Percentiles rank a stretch among this genome's conserved stretches.
phyloP scores from a whole-genome alignment of 2,113 vertebrate genomes.

The Eleginops maclovinus region DNA sequence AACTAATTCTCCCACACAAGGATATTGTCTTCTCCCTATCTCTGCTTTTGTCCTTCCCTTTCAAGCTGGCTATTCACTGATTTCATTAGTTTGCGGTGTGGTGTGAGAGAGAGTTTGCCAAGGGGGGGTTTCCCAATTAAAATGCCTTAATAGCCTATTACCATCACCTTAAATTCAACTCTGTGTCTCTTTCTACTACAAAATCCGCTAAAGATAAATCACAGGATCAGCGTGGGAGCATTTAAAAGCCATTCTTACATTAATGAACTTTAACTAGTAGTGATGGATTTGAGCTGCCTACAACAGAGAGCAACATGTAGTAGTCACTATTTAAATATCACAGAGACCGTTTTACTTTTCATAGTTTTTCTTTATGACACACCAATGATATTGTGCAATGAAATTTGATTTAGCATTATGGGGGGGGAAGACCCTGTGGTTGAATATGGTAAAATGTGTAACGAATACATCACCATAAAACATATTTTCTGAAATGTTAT shows the following conservation, averaged over 20 bases:
- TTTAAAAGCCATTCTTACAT: constrained; percentile 39
- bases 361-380: background rate
- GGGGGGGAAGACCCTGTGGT: too few species aligned
- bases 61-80: constrained; percentile 77
- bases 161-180: constrained; percentile 73
- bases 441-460: too few species aligned
- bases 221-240: constrained; percentile 25
- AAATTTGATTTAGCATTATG: background rate
- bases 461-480: too few species aligned
- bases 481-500: too few species aligned
- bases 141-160: constrained; percentile 80
- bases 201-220: constrained; percentile 57
- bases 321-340: background rate
- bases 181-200: constrained; percentile 52
- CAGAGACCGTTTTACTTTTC: background rate
- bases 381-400: background rate
- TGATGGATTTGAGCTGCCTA: constrained; percentile 12
- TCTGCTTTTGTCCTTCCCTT: constrained; percentile 79
- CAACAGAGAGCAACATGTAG: background rate
- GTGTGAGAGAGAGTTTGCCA: constrained; percentile 42
- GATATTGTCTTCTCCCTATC: constrained; percentile 83
- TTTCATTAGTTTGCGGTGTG: constrained; percentile 79
- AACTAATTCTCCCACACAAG: constrained; percentile 87
- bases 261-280: constrained; percentile 49
- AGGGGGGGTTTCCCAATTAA: constrained; percentile 69